Evolutionary conservation across 2,797 vertebrate genomes (phyloP), one percentile per base, ranked within the genome.

Genomic region (Acanthis flammea): DNA sequence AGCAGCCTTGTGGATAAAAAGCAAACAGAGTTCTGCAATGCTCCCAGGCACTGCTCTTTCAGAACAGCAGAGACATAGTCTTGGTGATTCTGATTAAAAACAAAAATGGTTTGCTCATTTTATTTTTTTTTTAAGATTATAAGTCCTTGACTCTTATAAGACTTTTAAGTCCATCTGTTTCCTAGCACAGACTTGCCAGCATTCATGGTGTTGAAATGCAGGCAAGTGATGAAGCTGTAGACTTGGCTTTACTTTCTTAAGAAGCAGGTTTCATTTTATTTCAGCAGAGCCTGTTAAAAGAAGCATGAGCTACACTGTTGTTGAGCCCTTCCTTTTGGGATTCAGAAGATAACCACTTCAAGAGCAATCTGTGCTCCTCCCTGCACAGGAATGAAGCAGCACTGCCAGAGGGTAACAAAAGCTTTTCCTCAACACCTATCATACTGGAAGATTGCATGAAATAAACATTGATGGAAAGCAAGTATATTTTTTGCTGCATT

Each of bases 301-400:
- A 81, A 84, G 27, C 62, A 24, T 0, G 4, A 78, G 44, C 35
- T 76, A 2, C 28, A 7, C 45, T 54, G 54, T 25, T 75, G 22
- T 81, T 62, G 67, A 82, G 47, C 30, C n/a, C 18, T 5, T 89
- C 7, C 87, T 51, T n/a, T 25, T 53, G 57, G 37, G 79, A 94
- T 88, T 94, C 75, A 71, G 71, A 55, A 45, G 57, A 44, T n/a
- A 89, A 62, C 54, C 72, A 53, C 81, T 78, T 78, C 60, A 85
- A 85, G 37, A 85, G 33, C 30, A 76, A 31, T 9, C 37, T 45
- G 9, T 77, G 30, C 45, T 80, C 54, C 61, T 60, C 44, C 71
- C 28, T 60, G 88, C n/a, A 88, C 90, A 53, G 35, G 48, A 94
- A 94, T 74, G 85, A 94, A 88, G 45, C 41, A 48, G 39, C 41